phyloP scores from a whole-genome alignment of 2,113 vertebrate species.

The Actinemys pallida region DNA sequence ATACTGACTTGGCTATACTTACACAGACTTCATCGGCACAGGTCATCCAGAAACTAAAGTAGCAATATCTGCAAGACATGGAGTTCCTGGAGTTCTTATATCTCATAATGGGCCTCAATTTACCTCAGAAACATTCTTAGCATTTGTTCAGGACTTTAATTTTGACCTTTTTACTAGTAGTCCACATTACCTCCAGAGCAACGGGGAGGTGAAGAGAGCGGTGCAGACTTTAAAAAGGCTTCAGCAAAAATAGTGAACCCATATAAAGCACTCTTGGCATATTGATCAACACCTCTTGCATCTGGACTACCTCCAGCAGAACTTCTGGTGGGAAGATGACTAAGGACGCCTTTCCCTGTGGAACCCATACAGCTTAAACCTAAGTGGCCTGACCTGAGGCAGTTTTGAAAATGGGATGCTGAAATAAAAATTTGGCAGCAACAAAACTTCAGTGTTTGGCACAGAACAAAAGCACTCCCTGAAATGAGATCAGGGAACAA shows the following conservation, averaged over 20 bases:
- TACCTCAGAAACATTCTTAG: neutral
- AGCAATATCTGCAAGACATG: neutral
- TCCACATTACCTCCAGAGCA: neutral
- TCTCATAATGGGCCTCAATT: neutral
- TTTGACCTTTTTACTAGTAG: neutral
- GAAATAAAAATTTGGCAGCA: neutral
- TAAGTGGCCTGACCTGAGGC: neutral
- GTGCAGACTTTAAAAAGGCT: neutral
- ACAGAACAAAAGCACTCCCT: neutral
- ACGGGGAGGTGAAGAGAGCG: neutral
- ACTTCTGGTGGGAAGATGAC: neutral
- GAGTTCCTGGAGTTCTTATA: neutral
- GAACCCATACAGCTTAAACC: neutral
- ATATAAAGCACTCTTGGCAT: neutral
- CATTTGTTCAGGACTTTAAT: neutral
- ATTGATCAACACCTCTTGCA: neutral
- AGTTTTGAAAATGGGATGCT: neutral
- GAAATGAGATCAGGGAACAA: neutral
- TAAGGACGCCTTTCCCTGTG: neutral
- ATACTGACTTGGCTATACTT: neutral
- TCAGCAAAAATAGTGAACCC: neutral
- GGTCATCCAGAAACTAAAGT: neutral
- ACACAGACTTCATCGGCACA: neutral
- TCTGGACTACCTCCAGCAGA: neutral
- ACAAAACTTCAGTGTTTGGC: neutral